Percentiles rank a stretch among this genome's conserved stretches.
phyloP scores from a whole-genome alignment of 2,888 invertebrate species.

The Drepana falcataria region DNA sequence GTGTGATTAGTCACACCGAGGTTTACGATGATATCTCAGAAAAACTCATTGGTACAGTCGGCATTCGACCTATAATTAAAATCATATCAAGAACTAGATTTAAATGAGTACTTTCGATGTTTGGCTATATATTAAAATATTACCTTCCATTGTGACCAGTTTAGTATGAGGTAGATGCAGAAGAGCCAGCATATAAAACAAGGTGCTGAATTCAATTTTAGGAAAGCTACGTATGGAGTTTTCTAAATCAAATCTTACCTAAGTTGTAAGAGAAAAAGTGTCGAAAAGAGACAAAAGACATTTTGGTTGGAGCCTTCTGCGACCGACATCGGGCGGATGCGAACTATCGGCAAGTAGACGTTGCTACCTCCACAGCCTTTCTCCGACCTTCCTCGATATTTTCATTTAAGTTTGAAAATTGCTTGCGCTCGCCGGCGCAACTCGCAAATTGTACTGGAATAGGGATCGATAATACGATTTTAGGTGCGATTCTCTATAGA shows the following conservation, averaged over 20 bases:
- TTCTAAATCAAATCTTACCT: constrained; percentile 1
- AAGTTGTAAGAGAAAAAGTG: constrained; percentile 10
- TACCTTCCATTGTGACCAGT: too few relatives aligned
- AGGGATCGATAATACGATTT: constrained; percentile 75
- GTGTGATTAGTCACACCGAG: too few relatives aligned
- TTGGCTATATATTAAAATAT: too few relatives aligned
- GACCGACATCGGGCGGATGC: constrained; percentile 28
- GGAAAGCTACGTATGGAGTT: background rate
- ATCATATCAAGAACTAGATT: too few relatives aligned
- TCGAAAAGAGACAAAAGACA: constrained; percentile 27
- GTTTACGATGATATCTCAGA: too few relatives aligned
- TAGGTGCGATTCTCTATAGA: constrained; percentile 71
- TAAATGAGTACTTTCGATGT: too few relatives aligned
- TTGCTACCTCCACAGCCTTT: constrained; percentile 31
- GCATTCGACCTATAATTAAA: too few relatives aligned
- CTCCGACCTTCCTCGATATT: constrained; percentile 56
- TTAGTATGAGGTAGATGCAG: too few relatives aligned
- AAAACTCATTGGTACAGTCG: too few relatives aligned
- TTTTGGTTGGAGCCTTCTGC: constrained; percentile 19
- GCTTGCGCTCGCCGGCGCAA: constrained; percentile 57
- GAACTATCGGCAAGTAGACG: constrained; percentile 41
- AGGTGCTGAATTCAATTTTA: background rate
- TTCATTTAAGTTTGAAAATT: constrained; percentile 77
- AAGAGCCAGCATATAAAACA: background rate
- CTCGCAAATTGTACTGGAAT: constrained; percentile 73